Evolutionary conservation across 2,797 vertebrate genomes (phyloP), one percentile per base, ranked within the genome.

Genomic region (Coregonus sp.): DNA sequence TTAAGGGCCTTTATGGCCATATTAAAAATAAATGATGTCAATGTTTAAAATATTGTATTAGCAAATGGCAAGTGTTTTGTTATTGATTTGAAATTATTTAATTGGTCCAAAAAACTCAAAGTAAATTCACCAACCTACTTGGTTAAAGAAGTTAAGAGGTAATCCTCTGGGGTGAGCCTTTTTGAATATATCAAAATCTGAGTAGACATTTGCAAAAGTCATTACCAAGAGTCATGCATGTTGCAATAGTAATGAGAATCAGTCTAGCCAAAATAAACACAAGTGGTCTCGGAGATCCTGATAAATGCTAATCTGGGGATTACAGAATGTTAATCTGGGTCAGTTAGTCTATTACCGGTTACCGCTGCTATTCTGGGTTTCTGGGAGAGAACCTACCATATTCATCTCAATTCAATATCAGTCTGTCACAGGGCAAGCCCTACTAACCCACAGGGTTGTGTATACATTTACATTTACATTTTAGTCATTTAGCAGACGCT

Each of bases 301-400:
- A 85, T 81, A 81, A 80, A 59, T 56, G 77, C 84, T 94, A 93
- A 93, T 94, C 91, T 92, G 75, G 75, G 88, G 91, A 92, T 93
- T 92, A 92, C 79, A 78, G 75, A 31, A 78, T 86, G 76, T 68
- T 92, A 92, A 92, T 90, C 86, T 89, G 84, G 86, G 90, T 89
- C 82, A 87, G 74, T 89, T 88, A 76, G 68, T 81, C 51, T 63
- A 74, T 78, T 75, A 76, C 9, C 40, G 9, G 9, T 78, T 77
- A 74, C 65, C 2, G 18, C 20, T 77, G 47, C 61, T 77, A 65
- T 63, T 82, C 61, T 72, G 20, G 61, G 59, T 20, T 20, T 37
- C 29, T 6, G 56, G 65, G 70, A 73, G 59, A 68, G 54, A 67
- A 18, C 18, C 74, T 4, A 65, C 12, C 14, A n/a, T 25, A 25